A percentile compares a stretch with the other conserved stretches of the same genome.
These are phyloP conservation scores for Cydia splendana DNA, from an alignment of 1,140 invertebrate genomes.

Conservation along the genomic window DNA sequence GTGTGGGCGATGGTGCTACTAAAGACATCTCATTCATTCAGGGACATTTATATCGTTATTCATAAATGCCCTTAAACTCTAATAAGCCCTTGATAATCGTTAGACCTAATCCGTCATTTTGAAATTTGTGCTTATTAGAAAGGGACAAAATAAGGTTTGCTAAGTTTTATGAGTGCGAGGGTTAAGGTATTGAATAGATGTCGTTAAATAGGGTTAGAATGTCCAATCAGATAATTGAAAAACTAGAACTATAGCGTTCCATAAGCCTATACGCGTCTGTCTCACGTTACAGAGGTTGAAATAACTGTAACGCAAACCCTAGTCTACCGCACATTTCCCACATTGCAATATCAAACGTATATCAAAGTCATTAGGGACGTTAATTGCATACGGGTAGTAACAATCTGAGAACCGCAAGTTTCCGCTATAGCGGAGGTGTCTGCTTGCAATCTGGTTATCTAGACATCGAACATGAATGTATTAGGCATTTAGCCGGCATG, in stretches of 20 bases:
- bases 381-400: background rate
- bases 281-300: conserved; percentile 43
- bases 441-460: conserved; percentile 38
- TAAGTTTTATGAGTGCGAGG: no score
- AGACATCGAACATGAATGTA: background rate
- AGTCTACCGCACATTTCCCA: conserved; percentile 17
- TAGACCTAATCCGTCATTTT: no score
- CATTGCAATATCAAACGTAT: background rate
- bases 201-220: background rate
- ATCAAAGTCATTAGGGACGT: background rate
- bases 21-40: no score
- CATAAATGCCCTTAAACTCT: no score
- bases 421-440: conserved; percentile 45
- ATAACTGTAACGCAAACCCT: conserved; percentile 44
- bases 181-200: no score
- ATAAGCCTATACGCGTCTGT: conserved; percentile 6
- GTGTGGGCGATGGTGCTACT: no score
- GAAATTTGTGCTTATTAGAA: no score
- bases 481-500: background rate
- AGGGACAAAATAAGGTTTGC: no score
- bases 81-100: no score
- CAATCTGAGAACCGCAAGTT: conserved; percentile 44
- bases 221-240: background rate
- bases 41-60: no score
- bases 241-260: background rate